Evolutionary conservation across 2,888 invertebrate genomes (phyloP).

Genomic region (Mesorhabditis sp.): DNA sequence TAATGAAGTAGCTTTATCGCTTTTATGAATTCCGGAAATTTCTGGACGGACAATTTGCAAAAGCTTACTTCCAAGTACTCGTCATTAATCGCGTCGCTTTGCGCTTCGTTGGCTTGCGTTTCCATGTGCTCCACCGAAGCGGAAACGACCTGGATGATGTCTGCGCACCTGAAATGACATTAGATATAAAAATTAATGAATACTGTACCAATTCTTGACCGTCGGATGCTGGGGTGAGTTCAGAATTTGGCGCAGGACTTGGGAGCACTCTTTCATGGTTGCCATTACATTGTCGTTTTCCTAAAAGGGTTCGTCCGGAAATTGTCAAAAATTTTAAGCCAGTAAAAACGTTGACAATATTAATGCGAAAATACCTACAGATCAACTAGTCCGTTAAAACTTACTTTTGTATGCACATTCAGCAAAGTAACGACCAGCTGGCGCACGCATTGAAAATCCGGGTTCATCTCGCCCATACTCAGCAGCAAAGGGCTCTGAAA

Average conservation of each 20-base stretch:
- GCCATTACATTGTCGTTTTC: constrained; percentile 42
- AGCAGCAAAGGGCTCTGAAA: constrained; percentile 47
- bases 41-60: no score
- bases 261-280: constrained; percentile 50
- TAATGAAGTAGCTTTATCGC: background rate
- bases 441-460: constrained; percentile 56
- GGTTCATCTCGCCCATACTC: constrained; percentile 54
- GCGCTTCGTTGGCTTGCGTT: constrained; percentile 60
- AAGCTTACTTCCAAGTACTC: no score
- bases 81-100: constrained; percentile 62
- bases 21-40: no score
- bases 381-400: background rate
- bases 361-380: background rate
- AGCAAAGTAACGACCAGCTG: constrained; percentile 54
- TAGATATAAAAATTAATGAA: background rate
- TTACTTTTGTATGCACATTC: constrained; percentile 39
- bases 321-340: background rate
- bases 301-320: background rate
- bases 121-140: constrained; percentile 56
- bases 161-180: constrained; percentile 42
- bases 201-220: constrained; percentile 46
- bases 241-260: constrained; percentile 52
- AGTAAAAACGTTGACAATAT: no score
- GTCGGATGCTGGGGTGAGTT: constrained; percentile 57
- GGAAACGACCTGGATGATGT: constrained; percentile 52